Evolutionary conservation across 2,888 invertebrate genomes (phyloP), one percentile per base, ranked within the genome.

Genomic region (Tetragnatha montana): DNA sequence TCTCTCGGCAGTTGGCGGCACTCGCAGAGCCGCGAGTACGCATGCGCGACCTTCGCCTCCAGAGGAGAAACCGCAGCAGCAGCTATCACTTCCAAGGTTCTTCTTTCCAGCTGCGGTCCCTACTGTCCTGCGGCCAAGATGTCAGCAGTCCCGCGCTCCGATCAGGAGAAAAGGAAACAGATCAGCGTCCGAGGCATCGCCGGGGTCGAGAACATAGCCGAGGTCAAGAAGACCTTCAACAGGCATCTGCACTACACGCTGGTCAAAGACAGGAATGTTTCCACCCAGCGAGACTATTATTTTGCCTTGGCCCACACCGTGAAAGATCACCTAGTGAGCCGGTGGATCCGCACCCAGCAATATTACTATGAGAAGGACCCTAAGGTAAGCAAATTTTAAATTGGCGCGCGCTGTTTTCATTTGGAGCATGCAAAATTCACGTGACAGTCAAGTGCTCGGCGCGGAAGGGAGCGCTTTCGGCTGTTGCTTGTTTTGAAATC

Each of bases 331-430:
- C 95, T 99, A 93, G 98, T 98, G 60, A 98, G 98, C 80, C 95
- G 99, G 93, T 99, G 99, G 99, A 99, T 99, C 93, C 96, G 99
- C 91, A 99, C 99, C 19, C 99, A 99, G 94, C 99, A 99, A 94
- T 96, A 97, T 94, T 99, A 99, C 94, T 99, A 99, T 95, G 99
- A 99, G 93, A 98, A 96, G 93, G 99, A 99, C 94, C 99, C 99
- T 86, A 98, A 99, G 81, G 89, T 89, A 89, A 85, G 81, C n/a
- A 69, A 50, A 68, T 76, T 35, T 21, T 60, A 60, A 60, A 14
- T 60, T 10, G 2, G 10, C 12, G 60, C 14, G 60, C 14, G 10
- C 10, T 60, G 10, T 10, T 60, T 60, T 14, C 12, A 14, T 60
- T 14, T 14, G 10, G 60, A 60, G 60, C 60, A 60, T 60, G 60